Conservation (phyloP, 2,797 vertebrate genomes). For the Telmatherina bonti region DNA sequence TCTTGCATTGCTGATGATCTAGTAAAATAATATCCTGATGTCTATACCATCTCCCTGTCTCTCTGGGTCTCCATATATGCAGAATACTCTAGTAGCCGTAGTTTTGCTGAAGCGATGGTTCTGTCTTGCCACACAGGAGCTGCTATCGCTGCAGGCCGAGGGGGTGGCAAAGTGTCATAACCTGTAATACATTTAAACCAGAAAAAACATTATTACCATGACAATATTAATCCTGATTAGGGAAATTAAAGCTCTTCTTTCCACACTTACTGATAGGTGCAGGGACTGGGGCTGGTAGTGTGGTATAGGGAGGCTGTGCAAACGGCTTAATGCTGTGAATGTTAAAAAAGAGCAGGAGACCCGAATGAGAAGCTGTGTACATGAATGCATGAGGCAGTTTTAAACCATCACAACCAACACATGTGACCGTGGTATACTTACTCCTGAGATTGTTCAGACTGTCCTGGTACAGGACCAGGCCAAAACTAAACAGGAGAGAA, state of each 20-base stretch:
- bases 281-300: conserved; percentile 89
- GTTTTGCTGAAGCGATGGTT: conserved; percentile 92
- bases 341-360: conserved; percentile 43
- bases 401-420: conserved; percentile 17
- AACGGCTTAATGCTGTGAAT: conserved; percentile 94
- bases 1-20: not conserved
- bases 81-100: conserved; percentile 93
- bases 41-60: conserved; percentile 90
- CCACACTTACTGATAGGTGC: conserved; percentile 90
- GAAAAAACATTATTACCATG: conserved; percentile 10
- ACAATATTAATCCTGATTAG: not conserved
- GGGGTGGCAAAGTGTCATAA: conserved; percentile 90
- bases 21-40: not conserved
- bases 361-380: conserved; percentile 21
- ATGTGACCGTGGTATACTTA: conserved; percentile 79
- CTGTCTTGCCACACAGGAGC: conserved; percentile 94
- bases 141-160: conserved; percentile 87
- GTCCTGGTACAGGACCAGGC: conserved; percentile 92
- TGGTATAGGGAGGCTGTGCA: conserved; percentile 92
- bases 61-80: conserved; percentile 95
- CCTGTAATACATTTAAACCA: conserved; percentile 73
- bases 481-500: conserved; percentile 86
- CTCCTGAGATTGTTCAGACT: conserved; percentile 98
- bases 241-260: not conserved
- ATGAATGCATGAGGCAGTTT: not conserved